Conservation (phyloP, 2,113 vertebrate genomes). For the Varanus salvator region DNA sequence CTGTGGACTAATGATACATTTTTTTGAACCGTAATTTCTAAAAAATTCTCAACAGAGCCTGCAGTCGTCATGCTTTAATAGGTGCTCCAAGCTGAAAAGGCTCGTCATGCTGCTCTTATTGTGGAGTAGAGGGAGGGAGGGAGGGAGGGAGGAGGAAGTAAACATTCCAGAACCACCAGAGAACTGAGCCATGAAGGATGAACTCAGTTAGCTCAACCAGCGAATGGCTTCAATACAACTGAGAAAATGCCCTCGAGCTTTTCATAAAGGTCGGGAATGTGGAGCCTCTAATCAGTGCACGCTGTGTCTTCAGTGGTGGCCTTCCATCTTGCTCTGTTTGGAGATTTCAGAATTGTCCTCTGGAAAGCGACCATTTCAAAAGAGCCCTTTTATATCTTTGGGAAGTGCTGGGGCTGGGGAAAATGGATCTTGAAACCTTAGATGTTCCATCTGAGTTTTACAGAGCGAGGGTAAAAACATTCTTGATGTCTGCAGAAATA, state of each 20-base stretch:
- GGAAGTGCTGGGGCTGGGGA: background rate
- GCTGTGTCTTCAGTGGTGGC: constrained; percentile 13
- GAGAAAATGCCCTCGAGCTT: constrained; percentile 43
- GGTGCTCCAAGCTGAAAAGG: no score
- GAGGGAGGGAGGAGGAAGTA: background rate
- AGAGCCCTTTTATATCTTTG: constrained; percentile 14
- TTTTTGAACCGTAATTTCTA: no score
- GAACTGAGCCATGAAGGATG: background rate
- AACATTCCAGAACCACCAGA: constrained; percentile 1
- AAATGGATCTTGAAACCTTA: fast-evolving
- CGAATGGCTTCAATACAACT: constrained; percentile 49
- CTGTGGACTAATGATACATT: no score
- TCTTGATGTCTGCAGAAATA: background rate
- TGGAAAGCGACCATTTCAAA: background rate
- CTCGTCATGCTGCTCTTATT: constrained; percentile 5
- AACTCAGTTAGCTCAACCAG: constrained; percentile 32
- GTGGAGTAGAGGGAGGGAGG: constrained; percentile 8
- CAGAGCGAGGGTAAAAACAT: fast-evolving
- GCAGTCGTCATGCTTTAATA: background rate
- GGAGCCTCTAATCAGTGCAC: constrained; percentile 8
- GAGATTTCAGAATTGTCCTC: background rate
- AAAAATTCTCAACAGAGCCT: background rate
- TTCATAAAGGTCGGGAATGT: constrained; percentile 41
- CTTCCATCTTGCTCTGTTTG: background rate
- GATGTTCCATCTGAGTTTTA: background rate